Evolutionary conservation across 2,113 vertebrate genomes (phyloP), one percentile per base, ranked within the genome.

Genomic region (Ameiurus melas): DNA sequence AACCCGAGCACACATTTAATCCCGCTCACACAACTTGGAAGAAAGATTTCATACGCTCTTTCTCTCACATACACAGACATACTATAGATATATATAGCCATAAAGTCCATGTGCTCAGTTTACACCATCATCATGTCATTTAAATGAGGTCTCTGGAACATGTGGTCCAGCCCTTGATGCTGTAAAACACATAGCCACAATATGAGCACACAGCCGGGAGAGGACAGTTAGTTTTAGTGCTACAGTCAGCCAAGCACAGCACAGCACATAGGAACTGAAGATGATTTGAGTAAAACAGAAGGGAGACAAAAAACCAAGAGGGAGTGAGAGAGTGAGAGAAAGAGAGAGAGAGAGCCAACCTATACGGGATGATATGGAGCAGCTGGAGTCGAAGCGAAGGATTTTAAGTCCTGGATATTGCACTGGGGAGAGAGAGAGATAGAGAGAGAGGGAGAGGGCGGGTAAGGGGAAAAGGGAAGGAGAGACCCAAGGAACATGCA

Each of bases 321-420:
- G 83, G 62, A 84, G 53, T 3, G 77, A 53, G 86, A 90, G 58
- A 89, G 85, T 87, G 88, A 89, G 86, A 43, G 39, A 43, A 4
- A 92, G 87, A 94, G 92, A 92, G 93, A 90, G 93, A 92, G 91
- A 94, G 83, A 92, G 90, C 95, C 94, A 95, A 98, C 97, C 97
- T 97, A 98, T 96, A 95, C 96, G 96, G 96, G 97, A 97, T 96
- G 97, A 97, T 96, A 98, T 96, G 94, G 96, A 97, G 95, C 96
- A 97, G 96, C 96, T 97, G 95, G 97, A 98, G 93, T 97, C 97
- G 94, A 96, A 97, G 95, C 96, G 97, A 92, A 97, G 96, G 94
- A 98, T 97, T 97, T 97, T 98, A 97, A 95, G 96, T 94, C 97
- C 97, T 85, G 96, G 97, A 94, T 97, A 97, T 95, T 98, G 97